Evolutionary conservation across 2,888 invertebrate species (phyloP).

Genomic region (Brassicogethes aeneus): DNA sequence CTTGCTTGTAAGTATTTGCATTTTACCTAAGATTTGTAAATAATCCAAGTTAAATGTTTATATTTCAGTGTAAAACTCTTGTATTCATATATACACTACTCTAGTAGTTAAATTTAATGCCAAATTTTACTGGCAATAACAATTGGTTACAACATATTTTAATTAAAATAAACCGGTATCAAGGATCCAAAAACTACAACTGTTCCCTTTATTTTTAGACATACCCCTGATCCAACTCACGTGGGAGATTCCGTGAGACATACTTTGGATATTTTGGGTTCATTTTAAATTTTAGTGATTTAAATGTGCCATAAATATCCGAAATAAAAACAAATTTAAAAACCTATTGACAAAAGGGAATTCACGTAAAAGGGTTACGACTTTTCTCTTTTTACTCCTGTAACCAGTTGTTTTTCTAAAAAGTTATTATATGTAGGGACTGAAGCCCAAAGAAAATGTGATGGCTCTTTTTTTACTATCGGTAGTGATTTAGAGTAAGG

Average conservation of each 20-base stretch:
- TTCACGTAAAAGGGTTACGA: too few relatives aligned
- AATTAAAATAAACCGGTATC: too few relatives aligned
- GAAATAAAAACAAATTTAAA: too few relatives aligned
- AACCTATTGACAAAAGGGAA: too few relatives aligned
- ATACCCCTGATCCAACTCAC: too few relatives aligned
- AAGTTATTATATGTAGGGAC: conserved; percentile 28
- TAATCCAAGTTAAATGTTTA: conserved; percentile 35
- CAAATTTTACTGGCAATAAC: conserved; percentile 18
- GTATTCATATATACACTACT: conserved; percentile 21
- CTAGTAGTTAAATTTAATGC: conserved; percentile 27
- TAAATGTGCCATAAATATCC: too few relatives aligned
- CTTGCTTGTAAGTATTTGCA: conserved; percentile 42
- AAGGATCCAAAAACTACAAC: too few relatives aligned
- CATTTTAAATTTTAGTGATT: too few relatives aligned
- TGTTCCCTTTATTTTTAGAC: too few relatives aligned
- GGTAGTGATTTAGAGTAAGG: conserved; percentile 20
- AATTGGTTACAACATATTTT: conserved; percentile 18
- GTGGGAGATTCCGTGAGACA: too few relatives aligned
- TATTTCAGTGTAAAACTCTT: conserved; percentile 9
- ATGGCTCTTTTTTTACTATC: conserved; percentile 40
- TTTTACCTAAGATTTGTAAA: conserved; percentile 40
- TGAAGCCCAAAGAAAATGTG: conserved; percentile 38
- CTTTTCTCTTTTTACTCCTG: too few relatives aligned
- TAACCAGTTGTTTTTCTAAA: conserved; percentile 21
- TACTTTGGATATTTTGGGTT: too few relatives aligned